Evolutionary conservation across 1,140 invertebrate species (phyloP), one percentile per base, ranked within the genome.

Genomic region (Lordiphosa clarofinis): DNA sequence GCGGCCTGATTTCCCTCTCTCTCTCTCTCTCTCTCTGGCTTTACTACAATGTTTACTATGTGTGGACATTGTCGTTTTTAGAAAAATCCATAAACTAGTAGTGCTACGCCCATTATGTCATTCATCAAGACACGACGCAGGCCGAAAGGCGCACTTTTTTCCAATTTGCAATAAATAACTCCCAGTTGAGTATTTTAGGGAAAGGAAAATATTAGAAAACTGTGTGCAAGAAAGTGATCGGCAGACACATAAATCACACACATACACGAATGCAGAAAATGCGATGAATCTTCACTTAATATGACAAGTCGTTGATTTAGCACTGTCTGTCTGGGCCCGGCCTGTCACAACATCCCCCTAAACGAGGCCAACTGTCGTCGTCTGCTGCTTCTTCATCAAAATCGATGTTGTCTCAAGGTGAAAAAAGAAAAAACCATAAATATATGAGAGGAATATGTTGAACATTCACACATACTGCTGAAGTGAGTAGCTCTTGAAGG

Each of bases 41-140:
- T 69, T 82, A 82, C 76, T 82, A 82, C 78, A 84, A 76, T 82
- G 76, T 82, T 82, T 82, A 82, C 76, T 82, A 82, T 72, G 76
- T 82, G 75, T 68, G 24, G 42, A 52, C 46, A 56, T 50, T 46
- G 48, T 2, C 24, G 24, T 28, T 28, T 28, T 38, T n/a, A 50
- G 31, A 69, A 81, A 82, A 82, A 84, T 84, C 78, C 67, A 81
- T 81, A 82, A 82, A 82, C 78, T 84, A 84, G 71, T 82, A 75
- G 42, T 67, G 64, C 53, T 40, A 56, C 56, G 57, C 59, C 72
- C 76, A 76, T 82, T 82, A 82, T 82, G 76, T 82, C 76, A 82
- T 82, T 82, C 76, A 82, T 76, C 72, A 81, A 56, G n/a, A n/a
- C n/a, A n/a, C n/a, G n/a, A n/a, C n/a, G n/a, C n/a, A n/a, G n/a